A percentile compares a stretch with the other conserved stretches of the same genome.
Conservation (phyloP, 2,797 vertebrate genomes). For the Arnoldichthys spilopterus region DNA sequence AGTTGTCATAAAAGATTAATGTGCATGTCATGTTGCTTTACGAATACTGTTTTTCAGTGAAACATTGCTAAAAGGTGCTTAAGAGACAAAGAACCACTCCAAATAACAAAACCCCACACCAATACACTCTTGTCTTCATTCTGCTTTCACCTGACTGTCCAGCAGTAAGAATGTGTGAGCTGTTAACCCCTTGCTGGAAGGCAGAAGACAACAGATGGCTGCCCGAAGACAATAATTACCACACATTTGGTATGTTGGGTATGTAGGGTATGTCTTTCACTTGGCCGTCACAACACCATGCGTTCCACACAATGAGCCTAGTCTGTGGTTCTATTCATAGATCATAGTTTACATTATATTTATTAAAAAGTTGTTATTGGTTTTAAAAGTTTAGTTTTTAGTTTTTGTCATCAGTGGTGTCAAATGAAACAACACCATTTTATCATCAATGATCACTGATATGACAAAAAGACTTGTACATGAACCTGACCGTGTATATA, state of each 20-base stretch:
- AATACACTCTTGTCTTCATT: slow-evolving; percentile 23
- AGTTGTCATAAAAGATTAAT: too few relatives aligned
- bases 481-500: too few relatives aligned
- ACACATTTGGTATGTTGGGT: slow-evolving; percentile 74
- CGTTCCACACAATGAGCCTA: slow-evolving; percentile 19
- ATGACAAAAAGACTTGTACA: too few relatives aligned
- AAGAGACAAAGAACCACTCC: too few relatives aligned
- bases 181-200: slow-evolving; percentile 74
- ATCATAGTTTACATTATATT: too few relatives aligned
- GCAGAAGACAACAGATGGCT: slow-evolving; percentile 78
- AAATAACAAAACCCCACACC: neutral
- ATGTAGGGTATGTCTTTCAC: slow-evolving; percentile 72
- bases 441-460: too few relatives aligned
- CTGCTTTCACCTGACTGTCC: slow-evolving; percentile 61
- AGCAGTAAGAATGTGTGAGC: slow-evolving; percentile 73
- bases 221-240: slow-evolving; percentile 80
- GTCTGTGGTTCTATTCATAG: neutral
- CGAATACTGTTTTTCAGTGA: too few relatives aligned
- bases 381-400: too few relatives aligned
- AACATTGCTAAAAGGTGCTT: too few relatives aligned
- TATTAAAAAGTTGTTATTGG: neutral
- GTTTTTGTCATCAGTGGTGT: too few relatives aligned
- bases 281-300: slow-evolving; percentile 60
- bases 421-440: too few relatives aligned
- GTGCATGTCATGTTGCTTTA: too few relatives aligned